Conservation (phyloP, 64 coral and sea anemone genomes). For the Montipora efflorescens region DNA sequence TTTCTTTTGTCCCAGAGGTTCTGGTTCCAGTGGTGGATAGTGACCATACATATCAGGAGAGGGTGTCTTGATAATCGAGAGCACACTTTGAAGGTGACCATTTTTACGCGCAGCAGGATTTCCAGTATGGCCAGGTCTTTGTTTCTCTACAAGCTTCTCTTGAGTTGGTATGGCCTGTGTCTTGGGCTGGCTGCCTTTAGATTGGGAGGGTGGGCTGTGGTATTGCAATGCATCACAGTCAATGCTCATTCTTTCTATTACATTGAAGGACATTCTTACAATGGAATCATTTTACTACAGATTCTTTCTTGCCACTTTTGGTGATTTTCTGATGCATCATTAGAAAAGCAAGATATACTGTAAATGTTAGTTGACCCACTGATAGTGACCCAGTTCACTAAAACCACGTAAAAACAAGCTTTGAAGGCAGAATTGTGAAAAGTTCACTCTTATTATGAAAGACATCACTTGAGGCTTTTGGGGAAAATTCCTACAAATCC, state of each 20-base stretch:
- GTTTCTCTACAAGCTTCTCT: slow-evolving; percentile 4
- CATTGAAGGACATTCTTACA: too few relatives aligned
- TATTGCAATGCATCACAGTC: not conserved
- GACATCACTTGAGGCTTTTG: too few relatives aligned
- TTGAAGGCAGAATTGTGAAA: too few relatives aligned
- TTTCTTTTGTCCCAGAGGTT: slow-evolving; percentile 79
- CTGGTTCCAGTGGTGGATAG: slow-evolving; percentile 74
- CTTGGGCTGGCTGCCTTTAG: not conserved
- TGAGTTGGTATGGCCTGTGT: slow-evolving; percentile 20
- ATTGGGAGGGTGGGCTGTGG: slow-evolving; percentile 8
- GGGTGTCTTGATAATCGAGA: slow-evolving; percentile 75
- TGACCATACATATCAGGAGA: slow-evolving; percentile 79
- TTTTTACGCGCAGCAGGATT: not conserved
- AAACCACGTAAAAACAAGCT: too few relatives aligned
- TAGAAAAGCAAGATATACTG: too few relatives aligned
- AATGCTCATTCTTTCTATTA: not conserved
- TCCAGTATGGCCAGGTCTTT: not conserved
- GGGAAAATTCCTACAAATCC: too few relatives aligned
- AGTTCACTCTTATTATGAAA: too few relatives aligned
- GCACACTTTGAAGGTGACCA: slow-evolving; percentile 38
- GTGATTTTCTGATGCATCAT: too few relatives aligned
- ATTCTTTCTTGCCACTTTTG: too few relatives aligned
- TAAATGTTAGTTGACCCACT: too few relatives aligned
- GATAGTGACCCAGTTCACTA: too few relatives aligned
- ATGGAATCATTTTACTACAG: too few relatives aligned